These are phyloP conservation scores for Aphidius ervi DNA, from an alignment of 1,140 invertebrate genomes.

Conservation along the genomic window DNA sequence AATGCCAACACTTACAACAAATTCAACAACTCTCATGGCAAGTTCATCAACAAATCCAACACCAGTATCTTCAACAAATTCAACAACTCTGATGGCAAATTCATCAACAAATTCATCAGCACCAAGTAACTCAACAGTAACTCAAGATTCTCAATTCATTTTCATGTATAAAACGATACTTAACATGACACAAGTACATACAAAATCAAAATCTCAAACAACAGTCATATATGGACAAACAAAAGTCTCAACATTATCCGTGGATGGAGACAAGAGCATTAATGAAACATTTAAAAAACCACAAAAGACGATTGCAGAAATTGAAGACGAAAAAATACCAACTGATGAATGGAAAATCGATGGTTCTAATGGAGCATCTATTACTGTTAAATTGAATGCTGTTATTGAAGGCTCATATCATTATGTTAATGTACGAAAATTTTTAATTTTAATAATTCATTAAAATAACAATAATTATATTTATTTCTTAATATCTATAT, in stretches of 20 bases:
- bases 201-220: slow-evolving; percentile 32
- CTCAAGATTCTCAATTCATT: slow-evolving; percentile 22
- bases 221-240: slow-evolving; percentile 41
- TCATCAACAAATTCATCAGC: slow-evolving; percentile 28
- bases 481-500: slow-evolving; percentile 7
- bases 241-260: slow-evolving; percentile 33
- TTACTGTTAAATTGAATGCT: slow-evolving; percentile 60
- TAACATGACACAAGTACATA: slow-evolving; percentile 26
- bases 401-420: slow-evolving; percentile 59
- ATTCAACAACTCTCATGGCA: neutral
- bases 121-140: slow-evolving; percentile 26
- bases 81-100: slow-evolving; percentile 24
- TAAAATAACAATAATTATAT: neutral
- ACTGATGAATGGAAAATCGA: too few species aligned
- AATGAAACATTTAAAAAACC: slow-evolving; percentile 53
- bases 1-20: neutral
- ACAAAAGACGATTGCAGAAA: slow-evolving; percentile 27
- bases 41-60: neutral
- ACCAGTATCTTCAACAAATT: slow-evolving; percentile 27
- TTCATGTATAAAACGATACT: slow-evolving; percentile 27
- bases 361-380: slow-evolving; percentile 39
- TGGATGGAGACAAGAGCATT: slow-evolving; percentile 47
- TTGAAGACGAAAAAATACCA: too few species aligned
- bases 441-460: slow-evolving; percentile 26
- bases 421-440: slow-evolving; percentile 37